phyloP scores from a whole-genome alignment of 2,113 vertebrate species.

The Drymodes brunneopygia region DNA sequence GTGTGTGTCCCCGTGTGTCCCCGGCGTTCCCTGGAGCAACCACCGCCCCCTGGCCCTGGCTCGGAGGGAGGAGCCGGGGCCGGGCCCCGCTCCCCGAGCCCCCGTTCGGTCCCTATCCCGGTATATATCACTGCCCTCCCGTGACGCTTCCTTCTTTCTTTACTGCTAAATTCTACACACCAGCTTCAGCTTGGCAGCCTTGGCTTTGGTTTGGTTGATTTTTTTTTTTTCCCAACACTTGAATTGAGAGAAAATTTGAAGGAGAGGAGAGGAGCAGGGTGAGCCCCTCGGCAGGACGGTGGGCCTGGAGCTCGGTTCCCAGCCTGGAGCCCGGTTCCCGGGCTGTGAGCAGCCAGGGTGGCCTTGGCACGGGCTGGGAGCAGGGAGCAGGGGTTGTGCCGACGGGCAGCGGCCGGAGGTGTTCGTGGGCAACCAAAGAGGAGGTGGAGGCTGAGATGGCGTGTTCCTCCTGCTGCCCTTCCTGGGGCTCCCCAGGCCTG shows the following conservation, averaged over 20 bases:
- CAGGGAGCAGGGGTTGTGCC: not conserved
- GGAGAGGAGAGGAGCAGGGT: not conserved
- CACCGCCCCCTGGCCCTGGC: not conserved
- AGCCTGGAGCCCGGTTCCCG: too few species aligned
- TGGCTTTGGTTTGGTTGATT: not conserved
- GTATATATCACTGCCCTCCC: slow-evolving; percentile 42
- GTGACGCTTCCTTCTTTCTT: not conserved
- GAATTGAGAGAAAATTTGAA: not conserved
- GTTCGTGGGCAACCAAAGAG: not conserved
- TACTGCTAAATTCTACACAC: not conserved
- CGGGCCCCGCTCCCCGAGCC: not conserved
- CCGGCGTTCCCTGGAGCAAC: not conserved
- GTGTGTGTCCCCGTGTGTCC: not conserved
- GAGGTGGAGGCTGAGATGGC: not conserved
- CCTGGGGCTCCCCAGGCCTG: not conserved
- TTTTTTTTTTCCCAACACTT: not conserved
- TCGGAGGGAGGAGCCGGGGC: not conserved
- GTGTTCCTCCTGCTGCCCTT: not conserved
- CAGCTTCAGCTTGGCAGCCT: not conserved
- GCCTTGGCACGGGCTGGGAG: not conserved
- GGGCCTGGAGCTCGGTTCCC: not conserved
- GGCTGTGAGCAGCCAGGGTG: not conserved
- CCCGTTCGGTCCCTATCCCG: not conserved
- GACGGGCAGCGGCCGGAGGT: not conserved
- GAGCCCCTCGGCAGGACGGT: not conserved